Percentiles rank a stretch among this genome's conserved stretches.
Conservation (phyloP, 2,888 invertebrate genomes). For the Chymomyza fuscimana region DNA sequence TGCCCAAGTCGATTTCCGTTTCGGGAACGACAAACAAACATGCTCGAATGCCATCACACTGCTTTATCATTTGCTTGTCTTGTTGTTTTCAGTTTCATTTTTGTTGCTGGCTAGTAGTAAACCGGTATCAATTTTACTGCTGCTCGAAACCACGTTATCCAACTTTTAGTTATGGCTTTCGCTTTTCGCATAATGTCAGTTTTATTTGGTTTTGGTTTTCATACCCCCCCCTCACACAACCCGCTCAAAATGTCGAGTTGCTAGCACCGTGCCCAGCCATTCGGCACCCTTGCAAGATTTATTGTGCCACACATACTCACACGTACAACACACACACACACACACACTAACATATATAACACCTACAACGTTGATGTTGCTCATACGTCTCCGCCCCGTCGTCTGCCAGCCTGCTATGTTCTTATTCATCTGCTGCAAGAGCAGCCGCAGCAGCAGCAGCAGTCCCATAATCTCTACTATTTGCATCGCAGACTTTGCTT, state of each 20-base stretch:
- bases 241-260: constrained; percentile 33
- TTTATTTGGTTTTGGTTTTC: constrained; percentile 75
- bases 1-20: constrained; percentile 71
- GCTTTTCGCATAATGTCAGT: constrained; percentile 75
- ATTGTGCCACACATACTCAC: constrained; percentile 54
- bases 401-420: constrained; percentile 14
- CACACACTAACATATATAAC: constrained; percentile 20
- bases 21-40: constrained; percentile 18
- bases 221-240: constrained; percentile 28
- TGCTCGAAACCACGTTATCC: constrained; percentile 64
- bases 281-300: constrained; percentile 72
- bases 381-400: constrained; percentile 17
- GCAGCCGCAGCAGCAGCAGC: constrained; percentile 12
- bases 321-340: constrained; percentile 12
- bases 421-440: constrained; percentile 57
- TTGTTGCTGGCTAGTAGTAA: background rate
- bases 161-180: constrained; percentile 74
- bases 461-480: constrained; percentile 70
- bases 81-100: constrained; percentile 44
- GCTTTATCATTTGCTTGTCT: background rate
- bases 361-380: constrained; percentile 32
- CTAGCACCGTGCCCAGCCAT: constrained; percentile 41
- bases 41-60: background rate
- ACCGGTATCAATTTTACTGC: constrained; percentile 60
- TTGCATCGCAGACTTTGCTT: constrained; percentile 75